Conservation (phyloP, 1,140 invertebrate species). For the Psilanteris sp. region DNA sequence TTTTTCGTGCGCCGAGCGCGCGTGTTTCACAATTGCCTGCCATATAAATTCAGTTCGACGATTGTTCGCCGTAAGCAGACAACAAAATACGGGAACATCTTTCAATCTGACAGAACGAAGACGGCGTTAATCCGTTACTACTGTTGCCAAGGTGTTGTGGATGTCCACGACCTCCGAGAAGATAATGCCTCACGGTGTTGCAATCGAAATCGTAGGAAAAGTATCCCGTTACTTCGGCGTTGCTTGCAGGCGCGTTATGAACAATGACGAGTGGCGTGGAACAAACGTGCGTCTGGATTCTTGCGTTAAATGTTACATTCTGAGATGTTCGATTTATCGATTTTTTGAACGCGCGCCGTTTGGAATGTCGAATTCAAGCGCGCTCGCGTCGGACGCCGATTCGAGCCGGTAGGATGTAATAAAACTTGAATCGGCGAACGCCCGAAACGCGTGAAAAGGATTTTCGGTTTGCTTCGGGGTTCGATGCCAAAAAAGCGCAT, state of each 20-base stretch:
- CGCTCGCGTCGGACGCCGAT: too few relatives aligned
- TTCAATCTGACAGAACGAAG: constrained; percentile 30
- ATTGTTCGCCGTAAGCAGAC: constrained; percentile 11
- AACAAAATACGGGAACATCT: constrained; percentile 25
- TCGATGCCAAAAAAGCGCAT: too few relatives aligned
- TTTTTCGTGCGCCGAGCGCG: too few relatives aligned
- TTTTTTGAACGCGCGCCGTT: constrained; percentile 3
- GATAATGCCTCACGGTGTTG: constrained; percentile 55
- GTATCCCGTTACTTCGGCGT: constrained; percentile 56
- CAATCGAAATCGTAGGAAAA: constrained; percentile 36
- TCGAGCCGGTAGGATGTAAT: too few relatives aligned
- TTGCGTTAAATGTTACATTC: constrained; percentile 24
- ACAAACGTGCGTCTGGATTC: neutral
- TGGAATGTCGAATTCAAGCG: constrained; percentile 42
- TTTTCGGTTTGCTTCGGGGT: too few relatives aligned
- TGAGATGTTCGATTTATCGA: neutral
- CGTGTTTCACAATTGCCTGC: constrained; percentile 14
- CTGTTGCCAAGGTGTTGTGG: constrained; percentile 48
- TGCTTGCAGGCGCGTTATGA: constrained; percentile 15
- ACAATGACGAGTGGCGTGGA: constrained; percentile 28
- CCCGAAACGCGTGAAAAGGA: too few relatives aligned
- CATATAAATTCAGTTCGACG: constrained; percentile 20
- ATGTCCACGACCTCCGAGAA: constrained; percentile 58
- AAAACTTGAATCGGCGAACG: too few relatives aligned
- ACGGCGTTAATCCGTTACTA: constrained; percentile 39